Percentiles rank a stretch among this genome's conserved stretches.
Conservation (phyloP, 2,113 vertebrate genomes). For the Polyodon spathula region DNA sequence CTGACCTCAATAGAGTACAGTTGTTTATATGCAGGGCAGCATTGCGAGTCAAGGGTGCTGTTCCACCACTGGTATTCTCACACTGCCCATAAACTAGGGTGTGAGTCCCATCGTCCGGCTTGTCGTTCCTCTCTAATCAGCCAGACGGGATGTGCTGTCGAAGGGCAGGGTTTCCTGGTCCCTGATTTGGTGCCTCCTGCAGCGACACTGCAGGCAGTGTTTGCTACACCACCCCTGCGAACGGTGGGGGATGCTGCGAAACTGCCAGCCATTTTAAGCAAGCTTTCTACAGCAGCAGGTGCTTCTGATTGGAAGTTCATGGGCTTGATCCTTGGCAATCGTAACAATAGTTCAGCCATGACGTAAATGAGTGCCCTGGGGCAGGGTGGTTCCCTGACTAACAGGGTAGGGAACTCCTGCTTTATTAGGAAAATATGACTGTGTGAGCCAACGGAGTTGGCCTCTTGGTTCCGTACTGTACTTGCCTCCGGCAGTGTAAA, state of each 20-base stretch:
- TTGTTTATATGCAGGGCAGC: too few species aligned
- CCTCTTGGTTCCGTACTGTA: background rate
- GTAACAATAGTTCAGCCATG: conserved; percentile 16
- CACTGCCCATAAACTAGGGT: conserved; percentile 19
- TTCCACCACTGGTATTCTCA: background rate
- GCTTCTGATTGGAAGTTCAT: conserved; percentile 20
- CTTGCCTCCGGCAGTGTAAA: too few species aligned
- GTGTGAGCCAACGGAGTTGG: background rate
- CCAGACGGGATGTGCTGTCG: conserved; percentile 13
- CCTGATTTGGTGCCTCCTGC: conserved; percentile 18
- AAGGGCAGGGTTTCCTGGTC: conserved; percentile 30
- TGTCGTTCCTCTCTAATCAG: conserved; percentile 14
- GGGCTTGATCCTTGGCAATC: conserved; percentile 23
- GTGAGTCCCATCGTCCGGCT: conserved; percentile 15
- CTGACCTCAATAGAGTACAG: too few species aligned
- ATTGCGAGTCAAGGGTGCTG: too few species aligned
- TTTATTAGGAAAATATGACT: conserved; percentile 31
- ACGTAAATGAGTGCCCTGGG: conserved; percentile 25
- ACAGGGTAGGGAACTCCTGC: conserved; percentile 7
- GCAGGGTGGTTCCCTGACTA: conserved; percentile 27
- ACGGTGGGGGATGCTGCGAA: background rate
- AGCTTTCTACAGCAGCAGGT: background rate
- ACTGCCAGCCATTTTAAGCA: background rate
- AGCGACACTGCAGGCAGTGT: background rate
- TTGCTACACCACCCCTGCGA: background rate